Conservation (phyloP, 2,797 vertebrate genomes). For the Amazona ochrocephala region DNA sequence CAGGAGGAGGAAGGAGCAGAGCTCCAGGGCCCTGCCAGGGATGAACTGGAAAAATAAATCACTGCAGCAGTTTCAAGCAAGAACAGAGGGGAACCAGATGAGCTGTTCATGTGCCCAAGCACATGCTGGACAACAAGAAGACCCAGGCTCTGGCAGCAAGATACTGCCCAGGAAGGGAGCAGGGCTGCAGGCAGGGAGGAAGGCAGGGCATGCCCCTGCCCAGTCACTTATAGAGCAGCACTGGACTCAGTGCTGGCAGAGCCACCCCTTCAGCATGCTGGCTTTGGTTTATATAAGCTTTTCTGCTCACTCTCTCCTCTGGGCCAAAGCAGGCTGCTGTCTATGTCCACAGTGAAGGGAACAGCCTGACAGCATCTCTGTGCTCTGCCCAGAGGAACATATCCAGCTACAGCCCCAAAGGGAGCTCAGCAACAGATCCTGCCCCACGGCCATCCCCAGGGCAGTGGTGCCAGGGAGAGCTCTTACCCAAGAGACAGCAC, state of each 20-base stretch:
- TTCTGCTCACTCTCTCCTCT: background rate
- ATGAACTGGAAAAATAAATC: background rate
- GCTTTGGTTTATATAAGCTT: background rate
- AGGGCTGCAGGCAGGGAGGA: background rate
- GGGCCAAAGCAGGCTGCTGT: background rate
- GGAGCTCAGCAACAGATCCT: background rate
- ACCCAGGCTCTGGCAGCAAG: background rate
- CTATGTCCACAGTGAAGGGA: background rate
- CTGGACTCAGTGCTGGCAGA: accelerated
- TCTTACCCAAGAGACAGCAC: background rate
- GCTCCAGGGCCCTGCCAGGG: background rate
- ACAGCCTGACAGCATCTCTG: background rate
- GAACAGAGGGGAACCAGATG: background rate
- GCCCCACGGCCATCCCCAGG: accelerated
- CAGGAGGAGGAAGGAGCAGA: background rate
- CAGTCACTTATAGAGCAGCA: background rate
- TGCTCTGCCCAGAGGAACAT: background rate
- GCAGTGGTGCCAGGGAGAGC: background rate
- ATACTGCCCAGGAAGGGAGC: background rate
- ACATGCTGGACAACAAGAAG: background rate
- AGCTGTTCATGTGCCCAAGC: accelerated
- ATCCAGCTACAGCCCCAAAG: background rate
- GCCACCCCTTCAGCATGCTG: background rate
- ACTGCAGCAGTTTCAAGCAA: background rate
- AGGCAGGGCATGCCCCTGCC: background rate